phyloP scores from a whole-genome alignment of 37 sponge, comb jelly and placozoan genomes.

The Amphimedon queenslandica region DNA sequence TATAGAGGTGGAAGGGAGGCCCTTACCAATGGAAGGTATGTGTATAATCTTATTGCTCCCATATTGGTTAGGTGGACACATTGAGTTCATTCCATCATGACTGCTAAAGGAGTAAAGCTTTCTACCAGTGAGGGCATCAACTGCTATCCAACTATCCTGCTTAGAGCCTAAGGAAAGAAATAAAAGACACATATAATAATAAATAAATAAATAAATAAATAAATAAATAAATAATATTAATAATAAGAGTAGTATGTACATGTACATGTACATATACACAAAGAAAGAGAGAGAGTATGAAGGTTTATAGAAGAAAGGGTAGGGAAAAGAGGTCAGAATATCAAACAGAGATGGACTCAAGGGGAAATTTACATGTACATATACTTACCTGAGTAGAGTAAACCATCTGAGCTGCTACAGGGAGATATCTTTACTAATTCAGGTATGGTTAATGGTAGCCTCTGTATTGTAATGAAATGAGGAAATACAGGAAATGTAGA shows the following conservation, averaged over 20 bases:
- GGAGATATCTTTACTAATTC: slow-evolving; percentile 77
- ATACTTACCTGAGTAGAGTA: slow-evolving; percentile 77
- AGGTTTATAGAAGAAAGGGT: too few species aligned
- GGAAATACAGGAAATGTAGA: too few species aligned
- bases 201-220: too few species aligned
- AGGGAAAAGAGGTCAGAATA: background rate
- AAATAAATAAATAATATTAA: too few species aligned
- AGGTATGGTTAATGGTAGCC: slow-evolving; percentile 81
- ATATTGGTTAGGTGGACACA: slow-evolving; percentile 11
- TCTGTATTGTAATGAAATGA: too few species aligned
- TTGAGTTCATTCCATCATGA: slow-evolving; percentile 26
- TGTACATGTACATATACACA: too few species aligned
- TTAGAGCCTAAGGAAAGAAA: slow-evolving; percentile 66
- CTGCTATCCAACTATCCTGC: slow-evolving; percentile 57
- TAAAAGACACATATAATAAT: too few species aligned
- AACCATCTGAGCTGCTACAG: slow-evolving; percentile 77
- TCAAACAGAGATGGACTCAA: background rate
- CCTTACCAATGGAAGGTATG: slow-evolving; percentile 37
- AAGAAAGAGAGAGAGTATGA: too few species aligned
- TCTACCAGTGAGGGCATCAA: slow-evolving; percentile 56
- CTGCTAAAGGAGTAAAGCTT: slow-evolving; percentile 49
- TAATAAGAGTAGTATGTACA: too few species aligned
- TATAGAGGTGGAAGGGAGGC: background rate
- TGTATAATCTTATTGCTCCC: slow-evolving; percentile 14
- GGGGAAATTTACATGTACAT: background rate